Evolutionary conservation across 2,113 vertebrate species (phyloP).

Genomic region (Columbina picui): DNA sequence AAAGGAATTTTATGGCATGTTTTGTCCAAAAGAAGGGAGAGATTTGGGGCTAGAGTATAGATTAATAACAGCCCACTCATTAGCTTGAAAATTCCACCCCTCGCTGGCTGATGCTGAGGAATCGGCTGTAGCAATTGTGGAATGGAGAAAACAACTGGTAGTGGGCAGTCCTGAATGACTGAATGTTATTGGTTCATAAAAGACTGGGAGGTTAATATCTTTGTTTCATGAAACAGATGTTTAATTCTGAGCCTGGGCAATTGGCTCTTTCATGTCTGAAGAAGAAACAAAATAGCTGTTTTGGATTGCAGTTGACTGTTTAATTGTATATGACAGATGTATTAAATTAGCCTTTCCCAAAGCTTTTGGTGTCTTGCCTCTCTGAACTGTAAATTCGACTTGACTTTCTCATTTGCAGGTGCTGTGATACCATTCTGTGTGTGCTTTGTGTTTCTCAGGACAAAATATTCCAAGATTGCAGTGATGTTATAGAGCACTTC

Average conservation of each 20-base stretch:
- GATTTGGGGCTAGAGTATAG: not conserved
- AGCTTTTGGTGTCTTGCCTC: conserved; percentile 26
- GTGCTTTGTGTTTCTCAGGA: not conserved
- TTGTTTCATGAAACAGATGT: conserved; percentile 37
- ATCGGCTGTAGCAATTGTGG: conserved; percentile 4
- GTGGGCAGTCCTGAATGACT: not conserved
- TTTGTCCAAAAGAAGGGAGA: not conserved
- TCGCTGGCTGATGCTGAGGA: not conserved
- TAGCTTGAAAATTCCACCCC: not conserved
- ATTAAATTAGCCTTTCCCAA: conserved; percentile 40
- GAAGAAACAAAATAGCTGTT: not conserved
- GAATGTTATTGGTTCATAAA: conserved; percentile 34
- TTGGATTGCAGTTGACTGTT: conserved; percentile 6
- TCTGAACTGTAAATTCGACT: conserved; percentile 13
- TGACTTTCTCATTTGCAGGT: conserved; percentile 53
- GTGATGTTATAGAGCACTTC: not conserved
- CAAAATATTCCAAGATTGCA: not conserved
- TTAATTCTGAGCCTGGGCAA: conserved; percentile 33
- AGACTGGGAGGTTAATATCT: conserved; percentile 35
- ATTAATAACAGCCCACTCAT: not conserved
- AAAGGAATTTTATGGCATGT: not conserved
- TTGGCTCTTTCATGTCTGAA: conserved; percentile 17
- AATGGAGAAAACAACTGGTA: not conserved
- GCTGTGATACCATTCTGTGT: not conserved
- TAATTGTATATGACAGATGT: conserved; percentile 50